Evolutionary conservation across 2,888 invertebrate genomes (phyloP).

Genomic region (Lysandra bellargus): DNA sequence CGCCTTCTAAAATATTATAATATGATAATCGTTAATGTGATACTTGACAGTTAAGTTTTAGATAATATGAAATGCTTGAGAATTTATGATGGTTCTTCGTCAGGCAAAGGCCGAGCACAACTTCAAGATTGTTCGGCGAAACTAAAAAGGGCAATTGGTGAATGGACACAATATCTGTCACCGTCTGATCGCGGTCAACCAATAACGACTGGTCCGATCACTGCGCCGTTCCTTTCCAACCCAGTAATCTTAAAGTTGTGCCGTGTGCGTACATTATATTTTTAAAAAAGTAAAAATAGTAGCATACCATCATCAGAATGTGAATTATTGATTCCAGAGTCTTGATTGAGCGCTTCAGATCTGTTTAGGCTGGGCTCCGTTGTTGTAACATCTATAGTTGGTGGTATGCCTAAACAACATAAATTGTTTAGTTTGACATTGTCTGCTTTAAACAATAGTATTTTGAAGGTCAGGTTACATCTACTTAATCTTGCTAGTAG

Average conservation of each 20-base stretch:
- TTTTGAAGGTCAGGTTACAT: too few species aligned
- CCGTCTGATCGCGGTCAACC: too few species aligned
- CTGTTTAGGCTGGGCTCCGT: neutral
- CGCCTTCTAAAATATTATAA: neutral
- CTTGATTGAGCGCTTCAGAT: neutral
- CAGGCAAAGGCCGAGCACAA: neutral
- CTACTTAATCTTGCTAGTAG: too few species aligned
- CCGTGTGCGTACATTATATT: too few species aligned
- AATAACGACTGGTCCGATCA: too few species aligned
- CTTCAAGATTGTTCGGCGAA: neutral
- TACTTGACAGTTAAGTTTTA: neutral
- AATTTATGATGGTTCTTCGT: neutral
- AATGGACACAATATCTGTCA: too few species aligned
- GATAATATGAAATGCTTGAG: neutral
- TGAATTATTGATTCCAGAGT: slow-evolving; percentile 14
- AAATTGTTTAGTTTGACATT: neutral
- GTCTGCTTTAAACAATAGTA: too few species aligned
- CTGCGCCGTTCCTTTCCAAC: neutral
- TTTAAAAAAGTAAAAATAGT: neutral
- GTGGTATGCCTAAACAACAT: neutral
- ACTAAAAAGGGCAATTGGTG: too few species aligned
- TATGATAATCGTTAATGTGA: neutral
- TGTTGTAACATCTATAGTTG: neutral
- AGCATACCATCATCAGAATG: slow-evolving; percentile 16
- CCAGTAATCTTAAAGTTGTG: too few species aligned